These are phyloP conservation scores for Gortyna flavago DNA, from an alignment of 2,888 invertebrate species.

Conservation along the genomic window DNA sequence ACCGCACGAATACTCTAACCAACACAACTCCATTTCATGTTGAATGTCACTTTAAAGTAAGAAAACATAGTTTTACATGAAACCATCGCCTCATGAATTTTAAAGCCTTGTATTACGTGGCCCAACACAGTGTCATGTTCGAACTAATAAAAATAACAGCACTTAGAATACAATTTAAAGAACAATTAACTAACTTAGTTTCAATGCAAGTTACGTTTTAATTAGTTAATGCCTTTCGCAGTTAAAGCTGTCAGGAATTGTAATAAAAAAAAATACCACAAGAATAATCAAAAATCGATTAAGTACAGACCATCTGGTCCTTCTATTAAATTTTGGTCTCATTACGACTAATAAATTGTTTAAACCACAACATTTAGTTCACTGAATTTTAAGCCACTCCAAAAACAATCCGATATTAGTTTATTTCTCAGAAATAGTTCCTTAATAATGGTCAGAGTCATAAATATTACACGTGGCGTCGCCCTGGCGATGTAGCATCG, in stretches of 20 bases:
- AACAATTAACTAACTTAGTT: background rate
- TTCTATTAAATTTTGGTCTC: constrained; percentile 3
- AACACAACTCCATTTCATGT: background rate
- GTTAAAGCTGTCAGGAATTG: no score
- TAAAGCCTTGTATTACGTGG: background rate
- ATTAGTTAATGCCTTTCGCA: background rate
- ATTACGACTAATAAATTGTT: constrained; percentile 25
- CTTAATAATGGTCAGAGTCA: constrained; percentile 52
- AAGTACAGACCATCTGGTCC: constrained; percentile 19
- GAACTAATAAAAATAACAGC: background rate
- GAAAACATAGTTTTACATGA: background rate
- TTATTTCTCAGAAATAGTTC: constrained; percentile 49
- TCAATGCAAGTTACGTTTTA: background rate
- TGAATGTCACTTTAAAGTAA: background rate
- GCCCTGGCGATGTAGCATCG: constrained; percentile 17
- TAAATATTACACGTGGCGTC: constrained; percentile 59
- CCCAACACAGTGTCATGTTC: background rate
- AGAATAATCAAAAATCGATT: constrained; percentile 12
- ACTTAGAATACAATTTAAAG: background rate
- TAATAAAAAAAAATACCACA: background rate
- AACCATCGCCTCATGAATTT: background rate
- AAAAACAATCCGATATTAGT: constrained; percentile 27
- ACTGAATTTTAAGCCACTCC: constrained; percentile 11
- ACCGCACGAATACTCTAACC: background rate
- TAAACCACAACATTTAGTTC: constrained; percentile 12